Evolutionary conservation across 2,797 vertebrate species (phyloP).

Genomic region (Melanitta fusca): DNA sequence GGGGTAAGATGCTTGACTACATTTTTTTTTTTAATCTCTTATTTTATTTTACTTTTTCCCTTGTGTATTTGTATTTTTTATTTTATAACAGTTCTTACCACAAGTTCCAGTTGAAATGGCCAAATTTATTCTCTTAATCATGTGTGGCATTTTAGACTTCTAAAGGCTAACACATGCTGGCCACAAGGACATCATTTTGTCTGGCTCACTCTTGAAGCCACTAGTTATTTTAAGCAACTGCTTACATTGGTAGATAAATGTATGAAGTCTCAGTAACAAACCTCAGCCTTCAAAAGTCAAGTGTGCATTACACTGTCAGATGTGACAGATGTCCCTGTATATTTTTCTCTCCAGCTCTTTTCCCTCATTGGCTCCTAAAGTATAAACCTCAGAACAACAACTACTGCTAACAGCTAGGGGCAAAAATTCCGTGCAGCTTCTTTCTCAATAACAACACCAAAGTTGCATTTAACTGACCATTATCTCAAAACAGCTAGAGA

Average conservation of each 20-base stretch:
- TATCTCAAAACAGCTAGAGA: neutral
- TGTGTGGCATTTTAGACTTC: neutral
- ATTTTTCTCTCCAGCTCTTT: neutral
- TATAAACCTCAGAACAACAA: constrained; percentile 10
- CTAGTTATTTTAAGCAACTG: constrained; percentile 27
- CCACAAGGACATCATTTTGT: constrained; percentile 7
- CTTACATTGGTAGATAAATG: constrained; percentile 19
- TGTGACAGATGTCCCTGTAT: constrained; percentile 5
- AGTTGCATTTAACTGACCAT: neutral
- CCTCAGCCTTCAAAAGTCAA: neutral
- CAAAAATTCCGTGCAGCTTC: neutral
- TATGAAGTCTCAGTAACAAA: neutral
- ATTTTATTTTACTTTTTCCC: neutral
- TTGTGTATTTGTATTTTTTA: neutral
- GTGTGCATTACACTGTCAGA: neutral
- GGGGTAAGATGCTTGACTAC: neutral
- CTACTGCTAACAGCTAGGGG: neutral
- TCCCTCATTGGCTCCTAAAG: neutral
- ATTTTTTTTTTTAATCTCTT: neutral
- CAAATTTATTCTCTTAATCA: neutral
- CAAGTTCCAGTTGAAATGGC: neutral
- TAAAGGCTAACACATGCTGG: neutral
- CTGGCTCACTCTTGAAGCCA: neutral
- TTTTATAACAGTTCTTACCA: neutral
- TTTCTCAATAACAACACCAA: neutral